Conservation (phyloP, 2,888 invertebrate species). For the Cryptocephalus moraei region DNA sequence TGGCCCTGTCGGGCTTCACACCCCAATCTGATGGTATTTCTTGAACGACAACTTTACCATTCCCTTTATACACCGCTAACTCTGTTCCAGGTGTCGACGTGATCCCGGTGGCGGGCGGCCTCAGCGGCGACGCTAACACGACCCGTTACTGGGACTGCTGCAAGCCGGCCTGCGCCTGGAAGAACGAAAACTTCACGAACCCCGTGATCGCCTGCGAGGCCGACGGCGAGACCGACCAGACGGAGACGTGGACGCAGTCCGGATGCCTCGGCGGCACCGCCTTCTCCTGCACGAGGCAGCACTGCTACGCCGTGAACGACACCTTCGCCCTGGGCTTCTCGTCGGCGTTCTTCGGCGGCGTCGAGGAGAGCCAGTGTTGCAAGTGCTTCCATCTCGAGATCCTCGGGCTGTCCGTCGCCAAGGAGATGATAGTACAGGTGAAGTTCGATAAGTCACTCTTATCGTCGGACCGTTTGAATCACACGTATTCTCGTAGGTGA, state of each 20-base stretch:
- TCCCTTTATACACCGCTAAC: too few relatives aligned
- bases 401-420: conserved; percentile 4
- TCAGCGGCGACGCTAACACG: conserved; percentile 8
- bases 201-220: conserved; percentile 9
- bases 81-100: not conserved
- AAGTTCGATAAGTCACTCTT: conserved; percentile 8
- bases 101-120: conserved; percentile 3
- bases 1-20: too few relatives aligned
- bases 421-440: conserved; percentile 8
- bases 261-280: conserved; percentile 2
- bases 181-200: conserved; percentile 5
- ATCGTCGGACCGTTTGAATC: conserved; percentile 9
- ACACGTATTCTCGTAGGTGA: conserved; percentile 12
- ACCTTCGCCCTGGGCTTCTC: not conserved
- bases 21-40: too few relatives aligned
- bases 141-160: conserved; percentile 12
- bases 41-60: too few relatives aligned
- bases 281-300: conserved; percentile 12
- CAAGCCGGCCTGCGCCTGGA: conserved; percentile 6
- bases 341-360: not conserved
- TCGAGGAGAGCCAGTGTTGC: conserved; percentile 7
- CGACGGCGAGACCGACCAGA: conserved; percentile 5
- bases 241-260: conserved; percentile 1
- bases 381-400: conserved; percentile 5
- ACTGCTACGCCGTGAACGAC: not conserved